These are phyloP conservation scores for Mionectes olivaceus DNA, from an alignment of 2,797 vertebrate species.

Conservation along the genomic window DNA sequence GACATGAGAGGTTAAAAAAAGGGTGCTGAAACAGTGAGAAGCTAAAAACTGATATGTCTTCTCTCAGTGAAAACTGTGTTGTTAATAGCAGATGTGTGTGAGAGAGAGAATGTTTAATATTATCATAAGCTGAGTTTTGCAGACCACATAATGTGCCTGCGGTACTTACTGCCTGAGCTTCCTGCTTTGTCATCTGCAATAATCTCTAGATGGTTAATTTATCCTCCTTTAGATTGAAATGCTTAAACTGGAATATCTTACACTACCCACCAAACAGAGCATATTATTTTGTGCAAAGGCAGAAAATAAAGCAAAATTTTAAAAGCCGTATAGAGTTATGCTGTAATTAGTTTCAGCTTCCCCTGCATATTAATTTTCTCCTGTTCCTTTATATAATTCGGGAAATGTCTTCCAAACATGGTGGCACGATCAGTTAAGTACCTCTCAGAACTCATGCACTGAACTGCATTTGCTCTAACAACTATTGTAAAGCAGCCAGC, in stretches of 20 bases:
- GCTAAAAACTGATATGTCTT: not conserved
- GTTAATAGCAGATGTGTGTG: not conserved
- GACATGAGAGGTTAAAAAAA: not conserved
- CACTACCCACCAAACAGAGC: slow-evolving; percentile 32
- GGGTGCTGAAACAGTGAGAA: not conserved
- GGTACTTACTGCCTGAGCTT: slow-evolving; percentile 44
- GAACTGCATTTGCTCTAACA: slow-evolving; percentile 48
- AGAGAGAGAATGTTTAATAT: not conserved
- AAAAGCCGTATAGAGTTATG: slow-evolving; percentile 55
- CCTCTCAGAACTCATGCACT: slow-evolving; percentile 41
- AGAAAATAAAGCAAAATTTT: slow-evolving; percentile 63
- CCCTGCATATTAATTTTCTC: slow-evolving; percentile 72
- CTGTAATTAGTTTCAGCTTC: slow-evolving; percentile 70
- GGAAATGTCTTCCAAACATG: slow-evolving; percentile 47
- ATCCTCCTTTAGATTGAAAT: slow-evolving; percentile 46
- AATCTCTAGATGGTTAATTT: slow-evolving; percentile 65
- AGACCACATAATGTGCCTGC: slow-evolving; percentile 28
- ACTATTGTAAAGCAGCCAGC: slow-evolving; percentile 50
- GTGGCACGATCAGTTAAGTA: slow-evolving; percentile 54
- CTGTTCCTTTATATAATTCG: slow-evolving; percentile 65
- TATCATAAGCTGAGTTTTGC: slow-evolving; percentile 43
- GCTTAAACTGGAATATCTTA: slow-evolving; percentile 62
- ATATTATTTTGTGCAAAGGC: slow-evolving; percentile 49
- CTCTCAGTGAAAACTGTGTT: not conserved
- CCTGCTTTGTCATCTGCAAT: slow-evolving; percentile 69